Evolutionary conservation across 2,113 vertebrate genomes (phyloP), one percentile per base, ranked within the genome.

Genomic region (Campylomormyrus tamandua): DNA sequence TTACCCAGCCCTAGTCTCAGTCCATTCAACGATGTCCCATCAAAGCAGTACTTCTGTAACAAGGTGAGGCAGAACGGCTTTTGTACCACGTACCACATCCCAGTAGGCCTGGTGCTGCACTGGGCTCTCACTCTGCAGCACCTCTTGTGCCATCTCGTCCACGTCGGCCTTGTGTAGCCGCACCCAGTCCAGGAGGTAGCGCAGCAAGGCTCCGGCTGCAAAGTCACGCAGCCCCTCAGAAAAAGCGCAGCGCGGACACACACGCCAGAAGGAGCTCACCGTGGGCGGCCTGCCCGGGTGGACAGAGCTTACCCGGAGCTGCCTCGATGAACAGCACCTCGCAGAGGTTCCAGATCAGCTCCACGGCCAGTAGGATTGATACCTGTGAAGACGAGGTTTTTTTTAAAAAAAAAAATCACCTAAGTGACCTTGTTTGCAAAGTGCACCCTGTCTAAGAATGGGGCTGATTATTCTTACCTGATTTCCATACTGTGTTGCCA

Each of bases 261-360:
- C 58, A 70, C 39, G 46, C 17, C 90, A 48, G 58, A 70, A 70
- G 62, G 62, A 70, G 62, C 62, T 66, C 24, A 27, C 62, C 17
- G 9, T n/a, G 80, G 45, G 35, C 31, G 0, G 35, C 70, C 24
- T 10, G 49, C 77, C 50, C 9, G 24, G 42, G 17, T 31, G 31
- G 8, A 21, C 27, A 1, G 6, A 9, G 13, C 53, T 27, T 74
- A 99, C 98, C 98, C 93, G 97, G 95, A 88, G 97, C 97, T 80
- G 97, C 96, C 89, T 99, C 98, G 24, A 99, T 97, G 92, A 99
- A 99, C 50, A 99, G 96, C 88, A 99, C 98, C 94, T 99, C 98
- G 94, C 98, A 99, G 10, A 99, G 96, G 92, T 99, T 99, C 98
- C 98, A 99, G 92, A 99, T 99, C 90, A 99, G 96, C 92, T 99